These are phyloP conservation scores for Mus spretus DNA, from an alignment of 2,797 vertebrate species.

Conservation along the genomic window DNA sequence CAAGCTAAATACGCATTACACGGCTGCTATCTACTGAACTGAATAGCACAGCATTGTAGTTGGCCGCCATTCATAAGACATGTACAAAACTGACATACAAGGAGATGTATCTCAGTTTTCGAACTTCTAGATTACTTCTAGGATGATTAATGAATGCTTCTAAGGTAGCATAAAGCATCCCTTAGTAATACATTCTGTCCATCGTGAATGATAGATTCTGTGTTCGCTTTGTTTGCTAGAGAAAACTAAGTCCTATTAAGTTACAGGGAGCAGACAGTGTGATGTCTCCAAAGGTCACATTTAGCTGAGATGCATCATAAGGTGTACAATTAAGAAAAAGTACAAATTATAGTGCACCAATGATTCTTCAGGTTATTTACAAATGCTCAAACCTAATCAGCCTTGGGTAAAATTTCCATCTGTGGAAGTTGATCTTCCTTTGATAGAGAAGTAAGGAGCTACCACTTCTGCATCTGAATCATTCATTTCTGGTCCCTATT, in stretches of 20 bases:
- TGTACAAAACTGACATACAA: neutral
- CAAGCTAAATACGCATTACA: neutral
- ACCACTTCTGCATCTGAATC: neutral
- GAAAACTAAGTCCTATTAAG: neutral
- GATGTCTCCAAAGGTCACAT: neutral
- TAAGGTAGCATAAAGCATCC: neutral
- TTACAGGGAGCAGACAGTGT: neutral
- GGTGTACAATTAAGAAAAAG: conserved; percentile 1
- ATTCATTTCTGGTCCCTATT: neutral
- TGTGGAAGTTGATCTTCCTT: neutral
- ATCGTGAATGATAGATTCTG: neutral
- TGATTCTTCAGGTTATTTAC: neutral
- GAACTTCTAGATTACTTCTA: neutral
- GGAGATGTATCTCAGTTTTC: conserved; percentile 9
- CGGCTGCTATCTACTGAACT: neutral
- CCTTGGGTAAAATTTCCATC: neutral
- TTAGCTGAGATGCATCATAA: neutral
- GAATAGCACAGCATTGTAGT: neutral
- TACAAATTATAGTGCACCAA: neutral
- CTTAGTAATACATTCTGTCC: neutral
- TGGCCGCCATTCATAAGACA: neutral
- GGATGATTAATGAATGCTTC: neutral
- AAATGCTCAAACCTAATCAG: neutral
- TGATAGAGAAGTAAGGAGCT: neutral
- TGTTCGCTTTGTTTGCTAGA: neutral